Evolutionary conservation across 2,888 invertebrate genomes (phyloP), one percentile per base, ranked within the genome.

Genomic region (Trissoscelio sp.): DNA sequence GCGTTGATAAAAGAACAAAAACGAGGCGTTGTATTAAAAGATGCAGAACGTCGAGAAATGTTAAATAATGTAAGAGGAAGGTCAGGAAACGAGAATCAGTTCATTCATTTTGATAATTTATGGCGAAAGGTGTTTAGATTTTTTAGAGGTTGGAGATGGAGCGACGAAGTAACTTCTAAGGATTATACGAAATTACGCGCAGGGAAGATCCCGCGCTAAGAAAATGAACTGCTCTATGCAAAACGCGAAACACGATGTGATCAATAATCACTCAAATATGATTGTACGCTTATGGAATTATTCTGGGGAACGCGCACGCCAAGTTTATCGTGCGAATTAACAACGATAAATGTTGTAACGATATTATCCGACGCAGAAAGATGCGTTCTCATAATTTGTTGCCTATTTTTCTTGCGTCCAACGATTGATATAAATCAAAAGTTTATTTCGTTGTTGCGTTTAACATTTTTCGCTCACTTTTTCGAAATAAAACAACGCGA

Each of bases 261-360:
- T 77, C 77, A 57, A 74, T 64, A 64, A 62, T 46, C 39, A 74
- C 44, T 67, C 77, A 69, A 69, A 60, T 34, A 51, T 75, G 42
- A 75, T 39, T 62, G 53, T 16, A 62, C 46, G 42, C 16, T 31
- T 16, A 53, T 24, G 48, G 11, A 70, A 73, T 39, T 73, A 42
- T 22, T 22, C 28, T 2, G 22, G 4, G 6, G 28, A 9, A 34
- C 24, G 20, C 18, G 16, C 5, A 31, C 22, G 7, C 4, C 4
- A 42, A 53, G 18, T 62, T 73, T 62, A 62, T 62, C 12, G 22
- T 7, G 24, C 31, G 37, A 57, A 58, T 70, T 39, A 70, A 44
- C 44, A 24, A 20, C 67, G 34, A 67, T 44, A 14, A 69, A 55
- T 31, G 20, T 46, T 46, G 57, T n/a, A 46, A 69, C 16, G 11